phyloP scores from a whole-genome alignment of 2,888 invertebrate genomes.

The Cephus runcator region DNA sequence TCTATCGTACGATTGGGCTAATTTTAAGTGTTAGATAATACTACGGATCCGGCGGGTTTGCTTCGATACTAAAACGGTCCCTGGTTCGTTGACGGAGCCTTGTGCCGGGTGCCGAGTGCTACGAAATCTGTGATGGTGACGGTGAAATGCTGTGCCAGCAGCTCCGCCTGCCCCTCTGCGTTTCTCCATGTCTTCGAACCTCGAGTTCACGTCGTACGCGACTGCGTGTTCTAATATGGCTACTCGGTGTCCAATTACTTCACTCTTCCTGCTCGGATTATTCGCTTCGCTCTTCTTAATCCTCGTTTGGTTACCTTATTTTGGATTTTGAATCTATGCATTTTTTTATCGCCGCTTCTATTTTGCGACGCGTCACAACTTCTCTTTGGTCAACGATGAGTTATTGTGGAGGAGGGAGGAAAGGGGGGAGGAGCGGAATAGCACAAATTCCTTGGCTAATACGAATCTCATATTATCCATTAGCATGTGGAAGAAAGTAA shows the following conservation, averaged over 20 bases:
- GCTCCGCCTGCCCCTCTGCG: background rate
- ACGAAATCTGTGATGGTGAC: slow-evolving; percentile 22
- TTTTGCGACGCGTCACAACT: background rate
- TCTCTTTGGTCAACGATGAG: background rate
- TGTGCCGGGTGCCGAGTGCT: slow-evolving; percentile 16
- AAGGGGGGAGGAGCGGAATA: background rate
- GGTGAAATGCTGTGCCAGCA: slow-evolving; percentile 3
- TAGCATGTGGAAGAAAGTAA: background rate
- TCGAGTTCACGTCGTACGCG: slow-evolving; percentile 14
- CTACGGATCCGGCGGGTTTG: slow-evolving; percentile 26
- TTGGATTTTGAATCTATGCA: background rate
- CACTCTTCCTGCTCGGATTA: slow-evolving; percentile 25
- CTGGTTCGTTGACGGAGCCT: background rate
- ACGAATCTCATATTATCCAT: background rate
- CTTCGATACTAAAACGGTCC: slow-evolving; percentile 37
- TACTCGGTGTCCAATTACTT: slow-evolving; percentile 63
- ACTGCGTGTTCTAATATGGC: slow-evolving; percentile 62
- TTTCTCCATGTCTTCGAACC: background rate
- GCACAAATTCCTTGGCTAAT: background rate
- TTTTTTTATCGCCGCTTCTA: slow-evolving; percentile 13
- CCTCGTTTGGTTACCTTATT: background rate
- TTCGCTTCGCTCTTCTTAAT: slow-evolving; percentile 24
- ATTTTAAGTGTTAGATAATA: slow-evolving; percentile 65
- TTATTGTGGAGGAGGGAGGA: background rate
- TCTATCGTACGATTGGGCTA: slow-evolving; percentile 35